Percentiles rank a stretch among this genome's conserved stretches.
These are phyloP conservation scores for Lacanobia oleracea DNA, from an alignment of 2,888 invertebrate genomes.

Conservation along the genomic window DNA sequence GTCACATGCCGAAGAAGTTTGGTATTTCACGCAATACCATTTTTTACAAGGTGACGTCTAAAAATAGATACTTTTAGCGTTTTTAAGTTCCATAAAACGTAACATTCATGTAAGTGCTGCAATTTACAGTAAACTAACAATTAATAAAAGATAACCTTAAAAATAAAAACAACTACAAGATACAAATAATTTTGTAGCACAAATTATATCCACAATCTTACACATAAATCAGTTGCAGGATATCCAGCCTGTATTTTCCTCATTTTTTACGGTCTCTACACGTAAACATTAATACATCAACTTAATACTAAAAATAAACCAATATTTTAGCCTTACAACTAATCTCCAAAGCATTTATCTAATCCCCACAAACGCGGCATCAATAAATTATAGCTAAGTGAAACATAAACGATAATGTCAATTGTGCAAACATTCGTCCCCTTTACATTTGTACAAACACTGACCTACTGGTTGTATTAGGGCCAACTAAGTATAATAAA, in stretches of 20 bases:
- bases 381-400: slow-evolving; percentile 87
- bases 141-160: slow-evolving; percentile 5
- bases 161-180: slow-evolving; percentile 17
- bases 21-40: background rate
- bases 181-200: slow-evolving; percentile 12
- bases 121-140: background rate
- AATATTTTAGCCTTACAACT: slow-evolving; percentile 53
- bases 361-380: slow-evolving; percentile 72
- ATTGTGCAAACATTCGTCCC: slow-evolving; percentile 81
- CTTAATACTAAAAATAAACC: slow-evolving; percentile 47
- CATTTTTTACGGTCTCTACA: slow-evolving; percentile 26
- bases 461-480: slow-evolving; percentile 81
- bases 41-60: background rate
- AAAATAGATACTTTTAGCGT: background rate
- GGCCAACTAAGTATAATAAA: slow-evolving; percentile 72
- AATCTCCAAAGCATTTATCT: slow-evolving; percentile 69
- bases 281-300: slow-evolving; percentile 25
- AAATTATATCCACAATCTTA: slow-evolving; percentile 36
- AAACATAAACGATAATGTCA: slow-evolving; percentile 88
- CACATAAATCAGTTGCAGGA: slow-evolving; percentile 37
- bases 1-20: background rate
- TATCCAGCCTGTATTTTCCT: slow-evolving; percentile 24
- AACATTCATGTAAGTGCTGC: background rate
- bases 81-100: background rate
- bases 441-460: slow-evolving; percentile 84